Evolutionary conservation across 37 sponge, comb jelly and placozoan species (phyloP), one percentile per base, ranked within the genome.

Genomic region (Spongilla lacustris): DNA sequence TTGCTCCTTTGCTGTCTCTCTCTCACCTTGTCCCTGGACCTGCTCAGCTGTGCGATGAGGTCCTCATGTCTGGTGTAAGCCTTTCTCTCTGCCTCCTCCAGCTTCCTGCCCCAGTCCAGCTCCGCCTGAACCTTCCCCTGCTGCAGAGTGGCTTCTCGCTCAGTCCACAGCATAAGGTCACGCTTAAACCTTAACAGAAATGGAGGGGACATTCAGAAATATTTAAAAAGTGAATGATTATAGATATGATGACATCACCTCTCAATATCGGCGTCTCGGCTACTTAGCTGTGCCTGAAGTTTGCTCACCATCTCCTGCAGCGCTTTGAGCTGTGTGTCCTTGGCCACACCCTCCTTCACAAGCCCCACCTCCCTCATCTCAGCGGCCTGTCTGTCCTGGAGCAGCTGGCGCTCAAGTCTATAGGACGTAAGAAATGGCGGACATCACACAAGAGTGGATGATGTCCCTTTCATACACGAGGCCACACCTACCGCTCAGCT

Each of bases 1-100:
- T 8, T 10, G n/a, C n/a, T n/a, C n/a, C n/a, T n/a, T n/a, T n/a
- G n/a, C n/a, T 46, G 8, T 12, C 66, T 48, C 49, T 24, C 35
- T 4, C 83, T 66, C 80, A 90, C 91, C 76, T 90, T 76, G 33
- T 85, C 81, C 37, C 71, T 80, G 28, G 85, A 76, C 23, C 38
- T 24, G 22, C 82, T 77, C 34, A 90, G 50, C 21, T 74, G 34
- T 41, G 74, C 28, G 32, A 85, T 69, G 69, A 48, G 6, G 30
- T 36, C 33, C 82, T 88, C 82, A 23, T 76, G 76, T 23, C 38
- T 58, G 70, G 69, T 9, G 72, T 41, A 32, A n/a, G 69, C 49
- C 68, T 49, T 6, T 36, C 75, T 76, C 88, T 88, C 82, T 27
- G 50, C 49, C 71, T 88, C 82, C 69, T 76, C 49, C 31, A 76